Evolutionary conservation across 2,113 vertebrate genomes (phyloP).

Genomic region (Corvus hawaiiensis): DNA sequence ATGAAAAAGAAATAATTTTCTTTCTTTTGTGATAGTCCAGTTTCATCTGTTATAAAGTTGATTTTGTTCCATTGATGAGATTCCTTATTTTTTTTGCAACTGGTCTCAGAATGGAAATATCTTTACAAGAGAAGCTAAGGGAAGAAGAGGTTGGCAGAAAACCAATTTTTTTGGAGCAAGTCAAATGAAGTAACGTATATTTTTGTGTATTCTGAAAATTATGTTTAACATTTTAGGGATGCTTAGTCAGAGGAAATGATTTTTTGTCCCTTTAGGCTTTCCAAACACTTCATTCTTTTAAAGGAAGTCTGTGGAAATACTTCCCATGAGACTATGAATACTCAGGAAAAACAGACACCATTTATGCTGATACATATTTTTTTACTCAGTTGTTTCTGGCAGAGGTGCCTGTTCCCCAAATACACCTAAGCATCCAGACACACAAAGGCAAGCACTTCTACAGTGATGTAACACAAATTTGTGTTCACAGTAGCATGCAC

Average conservation of each 20-base stretch:
- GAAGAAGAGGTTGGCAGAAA: neutral
- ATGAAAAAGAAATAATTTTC: neutral
- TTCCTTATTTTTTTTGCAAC: neutral
- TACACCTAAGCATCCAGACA: neutral
- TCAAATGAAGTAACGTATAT: neutral
- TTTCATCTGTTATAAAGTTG: neutral
- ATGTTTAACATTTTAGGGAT: neutral
- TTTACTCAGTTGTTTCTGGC: neutral
- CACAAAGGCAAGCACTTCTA: neutral
- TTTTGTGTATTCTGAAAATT: constrained; percentile 3
- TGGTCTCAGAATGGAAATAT: neutral
- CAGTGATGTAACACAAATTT: neutral
- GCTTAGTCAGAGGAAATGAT: neutral
- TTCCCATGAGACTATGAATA: neutral
- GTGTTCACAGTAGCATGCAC: neutral
- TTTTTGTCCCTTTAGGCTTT: neutral
- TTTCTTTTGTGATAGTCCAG: neutral
- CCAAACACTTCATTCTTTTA: neutral
- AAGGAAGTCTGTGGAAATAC: constrained; percentile 3
- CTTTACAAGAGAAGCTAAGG: neutral
- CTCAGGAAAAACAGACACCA: neutral
- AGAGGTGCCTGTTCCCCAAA: neutral
- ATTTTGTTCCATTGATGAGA: neutral
- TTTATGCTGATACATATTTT: neutral
- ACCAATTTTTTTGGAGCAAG: neutral